Conservation (phyloP, 2,113 vertebrate species). For the Taurulus bubalis region DNA sequence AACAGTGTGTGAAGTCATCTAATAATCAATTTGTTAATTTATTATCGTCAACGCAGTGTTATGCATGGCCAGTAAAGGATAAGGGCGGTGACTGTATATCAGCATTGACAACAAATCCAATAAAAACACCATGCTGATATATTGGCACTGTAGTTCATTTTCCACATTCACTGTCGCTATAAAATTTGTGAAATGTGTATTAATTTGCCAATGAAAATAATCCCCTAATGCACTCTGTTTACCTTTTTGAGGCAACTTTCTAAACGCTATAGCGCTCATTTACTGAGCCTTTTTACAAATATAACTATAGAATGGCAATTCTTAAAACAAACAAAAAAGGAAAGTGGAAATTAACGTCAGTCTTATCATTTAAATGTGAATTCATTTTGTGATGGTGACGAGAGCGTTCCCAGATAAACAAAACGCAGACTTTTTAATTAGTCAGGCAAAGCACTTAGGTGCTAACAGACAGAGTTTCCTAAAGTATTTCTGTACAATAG, state of each 20-base stretch:
- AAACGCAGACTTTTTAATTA: constrained; percentile 9
- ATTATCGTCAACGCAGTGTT: background rate
- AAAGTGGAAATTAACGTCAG: background rate
- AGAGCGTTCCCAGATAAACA: background rate
- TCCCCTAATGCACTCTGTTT: background rate
- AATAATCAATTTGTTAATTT: background rate
- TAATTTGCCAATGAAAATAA: background rate
- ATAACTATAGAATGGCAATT: background rate
- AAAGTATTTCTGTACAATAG: background rate
- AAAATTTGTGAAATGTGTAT: background rate
- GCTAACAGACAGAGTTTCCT: background rate
- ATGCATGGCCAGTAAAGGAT: background rate
- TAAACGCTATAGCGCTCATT: background rate
- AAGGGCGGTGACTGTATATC: background rate
- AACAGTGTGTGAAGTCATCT: background rate
- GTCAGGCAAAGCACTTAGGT: constrained; percentile 11
- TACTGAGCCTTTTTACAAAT: background rate
- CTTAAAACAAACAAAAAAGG: background rate
- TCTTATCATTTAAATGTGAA: background rate
- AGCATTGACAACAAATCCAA: background rate
- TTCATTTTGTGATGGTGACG: background rate
- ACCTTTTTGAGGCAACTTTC: background rate
- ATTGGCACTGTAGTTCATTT: background rate
- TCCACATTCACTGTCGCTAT: background rate
- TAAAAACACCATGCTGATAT: background rate